Evolutionary conservation across 2,113 vertebrate species (phyloP).

Genomic region (Poeciliopsis turrubarensis): DNA sequence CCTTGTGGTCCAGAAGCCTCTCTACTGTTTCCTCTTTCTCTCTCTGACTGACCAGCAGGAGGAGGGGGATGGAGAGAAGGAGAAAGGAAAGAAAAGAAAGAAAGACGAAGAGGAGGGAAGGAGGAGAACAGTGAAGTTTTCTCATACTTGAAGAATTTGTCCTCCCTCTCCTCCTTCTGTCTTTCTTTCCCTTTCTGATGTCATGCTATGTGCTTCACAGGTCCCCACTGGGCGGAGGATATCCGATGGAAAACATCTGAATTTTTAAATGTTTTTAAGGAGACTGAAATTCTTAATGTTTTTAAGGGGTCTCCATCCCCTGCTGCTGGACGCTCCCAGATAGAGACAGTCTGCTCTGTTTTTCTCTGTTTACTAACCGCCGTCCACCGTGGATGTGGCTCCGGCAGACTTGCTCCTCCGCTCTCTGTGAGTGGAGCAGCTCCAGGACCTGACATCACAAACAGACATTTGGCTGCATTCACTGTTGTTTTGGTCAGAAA

Average conservation of each 20-base stretch:
- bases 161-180: conserved; percentile 61
- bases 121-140: conserved; percentile 71
- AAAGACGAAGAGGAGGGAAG: conserved; percentile 32
- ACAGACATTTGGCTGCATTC: conserved; percentile 1
- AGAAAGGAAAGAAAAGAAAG: conserved; percentile 11
- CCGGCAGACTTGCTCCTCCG: conserved; percentile 2
- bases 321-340: conserved; percentile 23
- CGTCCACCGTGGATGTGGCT: conserved; percentile 1
- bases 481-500: conserved; percentile 5
- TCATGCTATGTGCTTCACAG: conserved; percentile 67
- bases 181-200: conserved; percentile 69
- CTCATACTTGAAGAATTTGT: conserved; percentile 82
- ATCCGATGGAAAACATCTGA: conserved; percentile 77
- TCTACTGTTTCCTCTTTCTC: neutral
- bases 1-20: neutral
- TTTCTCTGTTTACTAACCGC: neutral
- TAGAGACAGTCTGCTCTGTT: neutral
- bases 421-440: conserved; percentile 6
- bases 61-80: conserved; percentile 24
- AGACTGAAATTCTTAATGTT: conserved; percentile 32
- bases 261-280: conserved; percentile 43
- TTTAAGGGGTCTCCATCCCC: conserved; percentile 35
- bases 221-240: conserved; percentile 70
- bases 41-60: conserved; percentile 34
- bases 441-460: conserved; percentile 26